phyloP scores from a whole-genome alignment of 2,113 vertebrate species.

The Pardalotus punctatus region DNA sequence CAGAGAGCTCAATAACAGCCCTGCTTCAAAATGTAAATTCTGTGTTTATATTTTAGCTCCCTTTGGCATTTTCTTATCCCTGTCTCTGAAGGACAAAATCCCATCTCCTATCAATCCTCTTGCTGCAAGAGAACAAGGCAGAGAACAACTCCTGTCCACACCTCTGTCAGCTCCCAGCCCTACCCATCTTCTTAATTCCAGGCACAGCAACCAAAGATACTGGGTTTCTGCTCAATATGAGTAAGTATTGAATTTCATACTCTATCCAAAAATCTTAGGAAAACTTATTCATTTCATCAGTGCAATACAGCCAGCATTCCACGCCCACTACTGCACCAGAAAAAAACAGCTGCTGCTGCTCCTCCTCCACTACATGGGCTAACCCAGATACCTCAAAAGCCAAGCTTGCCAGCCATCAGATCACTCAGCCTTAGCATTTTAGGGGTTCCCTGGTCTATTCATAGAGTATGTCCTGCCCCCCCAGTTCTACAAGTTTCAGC shows the following conservation, averaged over 20 bases:
- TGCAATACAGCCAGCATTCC: not conserved
- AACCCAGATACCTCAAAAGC: not conserved
- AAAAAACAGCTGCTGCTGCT: not conserved
- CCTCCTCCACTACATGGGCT: not conserved
- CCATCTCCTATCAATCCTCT: not conserved
- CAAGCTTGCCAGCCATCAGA: not conserved
- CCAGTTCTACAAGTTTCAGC: not conserved
- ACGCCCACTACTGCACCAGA: fast-evolving
- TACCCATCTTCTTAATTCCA: not conserved
- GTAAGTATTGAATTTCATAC: not conserved
- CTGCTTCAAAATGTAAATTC: not conserved
- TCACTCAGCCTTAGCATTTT: not conserved
- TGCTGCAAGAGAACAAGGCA: not conserved
- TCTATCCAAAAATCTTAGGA: not conserved
- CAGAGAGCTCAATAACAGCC: not conserved
- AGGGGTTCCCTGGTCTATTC: not conserved
- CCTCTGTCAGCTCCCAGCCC: not conserved
- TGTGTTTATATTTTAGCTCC: not conserved
- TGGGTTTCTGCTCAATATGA: not conserved
- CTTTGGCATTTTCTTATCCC: not conserved
- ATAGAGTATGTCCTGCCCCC: not conserved
- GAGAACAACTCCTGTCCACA: too few species aligned
- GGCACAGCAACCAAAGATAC: not conserved
- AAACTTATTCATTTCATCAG: not conserved
- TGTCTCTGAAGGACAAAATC: not conserved